These are phyloP conservation scores for Nothoprocta pentlandii DNA, from an alignment of 2,113 vertebrate species.

Conservation along the genomic window DNA sequence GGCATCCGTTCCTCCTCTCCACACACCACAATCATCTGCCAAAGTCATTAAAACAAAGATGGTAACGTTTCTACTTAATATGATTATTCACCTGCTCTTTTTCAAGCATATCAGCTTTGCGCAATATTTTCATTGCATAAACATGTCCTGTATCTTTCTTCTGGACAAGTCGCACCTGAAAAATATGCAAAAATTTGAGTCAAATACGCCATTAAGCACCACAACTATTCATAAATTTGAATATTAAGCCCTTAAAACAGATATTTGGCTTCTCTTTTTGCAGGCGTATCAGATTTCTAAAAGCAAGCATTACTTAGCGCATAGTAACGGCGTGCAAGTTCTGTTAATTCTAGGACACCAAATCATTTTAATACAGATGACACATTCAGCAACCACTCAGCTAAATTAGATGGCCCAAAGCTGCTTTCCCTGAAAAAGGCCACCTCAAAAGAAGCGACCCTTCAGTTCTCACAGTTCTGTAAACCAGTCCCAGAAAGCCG, in stretches of 20 bases:
- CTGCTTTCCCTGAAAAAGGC: neutral
- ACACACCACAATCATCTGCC: neutral
- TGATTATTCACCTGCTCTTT: slow-evolving; percentile 90
- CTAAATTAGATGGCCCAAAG: neutral
- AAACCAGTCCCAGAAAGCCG: neutral
- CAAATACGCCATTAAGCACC: neutral
- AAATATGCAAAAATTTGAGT: neutral
- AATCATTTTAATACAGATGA: neutral
- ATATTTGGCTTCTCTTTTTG: neutral
- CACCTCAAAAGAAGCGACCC: neutral
- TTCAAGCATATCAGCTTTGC: slow-evolving; percentile 98
- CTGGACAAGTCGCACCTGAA: slow-evolving; percentile 94
- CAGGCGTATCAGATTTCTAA: rapidly evolving
- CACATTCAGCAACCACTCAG: rapidly evolving
- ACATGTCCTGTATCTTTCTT: slow-evolving; percentile 99
- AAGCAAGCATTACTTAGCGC: rapidly evolving
- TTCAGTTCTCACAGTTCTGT: neutral
- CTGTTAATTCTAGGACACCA: neutral
- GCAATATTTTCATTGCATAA: slow-evolving; percentile 98
- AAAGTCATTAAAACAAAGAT: neutral
- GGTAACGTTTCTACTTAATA: neutral
- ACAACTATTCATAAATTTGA: rapidly evolving
- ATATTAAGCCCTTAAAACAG: neutral
- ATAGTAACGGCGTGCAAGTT: rapidly evolving
- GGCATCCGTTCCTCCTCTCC: neutral